A percentile compares a stretch with the other conserved stretches of the same genome.
These are phyloP conservation scores for Hipparchia sbordonii DNA, from an alignment of 2,888 invertebrate genomes.

Conservation along the genomic window DNA sequence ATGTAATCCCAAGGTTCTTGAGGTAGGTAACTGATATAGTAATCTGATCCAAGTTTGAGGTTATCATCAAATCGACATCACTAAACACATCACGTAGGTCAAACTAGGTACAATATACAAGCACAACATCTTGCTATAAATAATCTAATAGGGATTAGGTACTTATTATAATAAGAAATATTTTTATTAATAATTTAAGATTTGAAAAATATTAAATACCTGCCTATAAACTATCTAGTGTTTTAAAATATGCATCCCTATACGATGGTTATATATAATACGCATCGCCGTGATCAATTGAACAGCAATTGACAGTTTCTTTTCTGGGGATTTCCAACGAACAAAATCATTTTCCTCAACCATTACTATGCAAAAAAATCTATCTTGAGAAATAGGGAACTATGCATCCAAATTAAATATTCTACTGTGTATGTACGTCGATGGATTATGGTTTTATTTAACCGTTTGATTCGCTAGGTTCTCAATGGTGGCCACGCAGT, in stretches of 20 bases:
- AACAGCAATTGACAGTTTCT: background rate
- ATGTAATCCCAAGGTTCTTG: conserved; percentile 15
- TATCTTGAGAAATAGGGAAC: background rate
- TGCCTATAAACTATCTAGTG: background rate
- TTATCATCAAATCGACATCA: background rate
- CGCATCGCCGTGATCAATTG: background rate
- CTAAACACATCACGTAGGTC: background rate
- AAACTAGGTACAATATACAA: background rate
- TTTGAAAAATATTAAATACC: background rate
- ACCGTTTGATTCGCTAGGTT: too few relatives aligned
- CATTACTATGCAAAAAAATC: conserved; percentile 13
- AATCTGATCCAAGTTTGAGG: conserved; percentile 7
- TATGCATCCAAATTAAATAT: background rate
- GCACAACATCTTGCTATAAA: too few relatives aligned
- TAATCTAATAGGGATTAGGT: too few relatives aligned
- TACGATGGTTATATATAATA: background rate
- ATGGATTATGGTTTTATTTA: too few relatives aligned
- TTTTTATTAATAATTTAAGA: too few relatives aligned
- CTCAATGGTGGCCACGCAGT: too few relatives aligned
- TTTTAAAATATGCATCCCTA: background rate
- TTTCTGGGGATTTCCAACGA: conserved; percentile 5
- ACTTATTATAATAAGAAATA: too few relatives aligned
- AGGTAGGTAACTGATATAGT: conserved; percentile 14
- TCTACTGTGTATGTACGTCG: too few relatives aligned
- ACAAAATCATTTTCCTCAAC: conserved; percentile 2